Conservation (phyloP, 2,113 vertebrate species). For the Procapra przewalskii region DNA sequence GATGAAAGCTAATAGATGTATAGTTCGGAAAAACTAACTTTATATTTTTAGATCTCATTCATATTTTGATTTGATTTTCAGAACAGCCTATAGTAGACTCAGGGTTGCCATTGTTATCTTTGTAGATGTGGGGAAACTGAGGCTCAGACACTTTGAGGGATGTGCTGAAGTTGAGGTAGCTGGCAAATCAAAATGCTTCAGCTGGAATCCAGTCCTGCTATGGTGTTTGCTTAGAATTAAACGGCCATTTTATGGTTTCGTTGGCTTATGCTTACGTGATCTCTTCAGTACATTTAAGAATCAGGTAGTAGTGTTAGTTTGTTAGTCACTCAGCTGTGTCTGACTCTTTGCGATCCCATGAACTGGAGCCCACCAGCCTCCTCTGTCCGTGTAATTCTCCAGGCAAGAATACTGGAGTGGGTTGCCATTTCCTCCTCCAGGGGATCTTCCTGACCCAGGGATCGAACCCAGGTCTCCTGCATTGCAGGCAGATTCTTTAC, state of each 20-base stretch:
- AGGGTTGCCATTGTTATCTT: background rate
- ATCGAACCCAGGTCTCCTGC: background rate
- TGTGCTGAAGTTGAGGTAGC: background rate
- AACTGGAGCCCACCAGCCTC: background rate
- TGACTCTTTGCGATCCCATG: background rate
- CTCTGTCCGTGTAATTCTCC: background rate
- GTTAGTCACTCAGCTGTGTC: background rate
- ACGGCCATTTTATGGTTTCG: constrained; percentile 2
- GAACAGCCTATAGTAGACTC: background rate
- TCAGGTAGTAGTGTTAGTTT: background rate
- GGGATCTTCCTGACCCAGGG: background rate
- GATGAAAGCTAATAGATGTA: background rate
- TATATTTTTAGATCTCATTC: background rate
- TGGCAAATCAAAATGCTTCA: background rate
- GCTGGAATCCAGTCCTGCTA: background rate
- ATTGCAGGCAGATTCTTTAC: background rate
- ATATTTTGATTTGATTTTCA: background rate
- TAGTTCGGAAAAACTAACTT: background rate
- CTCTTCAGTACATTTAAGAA: background rate
- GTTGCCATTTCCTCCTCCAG: background rate
- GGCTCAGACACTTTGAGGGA: background rate
- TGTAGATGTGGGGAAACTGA: background rate
- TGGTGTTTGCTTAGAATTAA: background rate
- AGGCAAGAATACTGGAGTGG: background rate
- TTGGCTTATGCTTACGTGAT: background rate